Base-by-base conservation (phyloP, 2,888 invertebrate genomes). In the Rugalucina vietnamica region DNA sequence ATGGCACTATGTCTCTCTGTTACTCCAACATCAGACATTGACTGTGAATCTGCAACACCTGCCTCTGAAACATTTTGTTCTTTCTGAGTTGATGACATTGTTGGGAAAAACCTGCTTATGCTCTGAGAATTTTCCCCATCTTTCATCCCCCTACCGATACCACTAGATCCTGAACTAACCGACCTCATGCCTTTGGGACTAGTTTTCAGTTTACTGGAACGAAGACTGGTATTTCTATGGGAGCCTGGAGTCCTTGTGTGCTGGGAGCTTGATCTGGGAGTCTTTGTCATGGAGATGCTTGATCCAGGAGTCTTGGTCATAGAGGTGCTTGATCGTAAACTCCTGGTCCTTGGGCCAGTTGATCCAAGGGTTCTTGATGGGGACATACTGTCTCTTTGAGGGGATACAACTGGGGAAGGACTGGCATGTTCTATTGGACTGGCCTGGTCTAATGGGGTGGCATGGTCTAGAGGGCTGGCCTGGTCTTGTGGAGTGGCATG, bases 401-500 rank as follows among this genome's bases (percentile, higher is more conserved):
- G 29, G 32, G 80, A 81, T 0, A 81, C 76, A 24, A 76, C 81
- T 12, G 81, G 81, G 27, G 72, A 79, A 4, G 82, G 76, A n/a
- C 57, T 83, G n/a, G 79, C 75, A n/a, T 70, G n/a, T 8, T 50
- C 37, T 8, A 81, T 21, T 29, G 81, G 76, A 32, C 74, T 74
- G 65, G 12, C 34, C 10, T 8, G 24, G 12, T 65, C 65, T 3
- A n/a, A n/a, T n/a, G n/a, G n/a, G 10, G 76, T 57, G 0, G 71
- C 76, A 70, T 34, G 50, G 8, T 49, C 27, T 10, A 57, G 73
- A 3, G 57, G 79, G 18, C 27, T 27, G 50, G n/a, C n/a, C n/a
- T 54, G 50, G 10, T 60, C 36, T 36, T 36, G 70, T 12, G n/a
- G n/a, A n/a, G n/a, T n/a, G n/a, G n/a, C n/a, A n/a, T n/a, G n/a